Evolutionary conservation across 1,140 invertebrate species (phyloP).

Genomic region (Phthorimaea operculella): DNA sequence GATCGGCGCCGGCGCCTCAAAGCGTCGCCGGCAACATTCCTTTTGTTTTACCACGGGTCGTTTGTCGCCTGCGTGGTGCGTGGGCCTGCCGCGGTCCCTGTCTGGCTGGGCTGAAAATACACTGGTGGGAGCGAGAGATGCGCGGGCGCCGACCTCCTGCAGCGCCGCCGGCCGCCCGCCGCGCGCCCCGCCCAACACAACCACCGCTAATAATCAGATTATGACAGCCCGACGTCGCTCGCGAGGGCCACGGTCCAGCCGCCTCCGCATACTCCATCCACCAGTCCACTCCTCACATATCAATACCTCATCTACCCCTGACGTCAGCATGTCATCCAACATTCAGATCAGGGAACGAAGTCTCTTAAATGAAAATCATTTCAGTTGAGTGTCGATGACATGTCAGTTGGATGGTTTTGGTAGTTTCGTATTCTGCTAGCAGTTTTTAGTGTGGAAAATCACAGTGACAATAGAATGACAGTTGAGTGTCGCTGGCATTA

Average conservation of each 20-base stretch:
- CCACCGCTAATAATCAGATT: constrained; percentile 65
- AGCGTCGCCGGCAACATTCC: constrained; percentile 64
- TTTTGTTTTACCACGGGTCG: constrained; percentile 68
- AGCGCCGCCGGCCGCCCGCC: constrained; percentile 57
- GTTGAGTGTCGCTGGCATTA: no score
- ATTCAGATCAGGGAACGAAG: constrained; percentile 4
- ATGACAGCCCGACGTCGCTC: constrained; percentile 55
- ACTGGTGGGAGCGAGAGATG: constrained; percentile 36
- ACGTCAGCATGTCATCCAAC: constrained; percentile 37
- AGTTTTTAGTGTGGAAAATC: no score
- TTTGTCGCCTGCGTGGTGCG: constrained; percentile 60
- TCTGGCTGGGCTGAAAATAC: constrained; percentile 10
- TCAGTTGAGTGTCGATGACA: no score
- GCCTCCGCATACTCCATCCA: constrained; percentile 14
- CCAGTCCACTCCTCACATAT: constrained; percentile 44
- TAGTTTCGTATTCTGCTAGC: no score
- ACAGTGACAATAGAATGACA: no score
- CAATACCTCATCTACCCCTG: constrained; percentile 42
- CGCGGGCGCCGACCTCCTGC: constrained; percentile 62
- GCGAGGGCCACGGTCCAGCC: constrained; percentile 35
- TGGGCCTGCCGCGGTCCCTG: constrained; percentile 27
- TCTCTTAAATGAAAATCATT: no score
- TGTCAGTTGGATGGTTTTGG: no score
- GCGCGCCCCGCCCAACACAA: constrained; percentile 59
- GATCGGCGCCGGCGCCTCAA: constrained; percentile 64